A percentile compares a stretch with the other conserved stretches of the same genome.
Conservation (phyloP, 2,797 vertebrate genomes). For the Chromobotia macracanthus region DNA sequence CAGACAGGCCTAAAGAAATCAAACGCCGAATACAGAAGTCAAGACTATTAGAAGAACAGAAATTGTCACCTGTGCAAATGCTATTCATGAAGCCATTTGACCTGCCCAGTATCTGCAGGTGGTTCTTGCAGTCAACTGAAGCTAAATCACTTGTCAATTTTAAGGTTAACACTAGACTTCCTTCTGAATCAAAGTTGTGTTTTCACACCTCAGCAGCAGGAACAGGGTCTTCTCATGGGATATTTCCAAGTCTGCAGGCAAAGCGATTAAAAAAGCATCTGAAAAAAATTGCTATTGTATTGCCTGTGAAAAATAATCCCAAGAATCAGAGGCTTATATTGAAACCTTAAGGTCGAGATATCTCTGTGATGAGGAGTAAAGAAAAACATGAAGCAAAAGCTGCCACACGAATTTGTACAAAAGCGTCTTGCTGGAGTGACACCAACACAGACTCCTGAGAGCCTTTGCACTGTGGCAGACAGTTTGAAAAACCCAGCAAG, state of each 20-base stretch:
- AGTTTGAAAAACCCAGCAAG: constrained; percentile 87
- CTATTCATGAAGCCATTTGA: constrained; percentile 94
- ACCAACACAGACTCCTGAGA: constrained; percentile 61
- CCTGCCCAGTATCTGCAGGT: constrained; percentile 89
- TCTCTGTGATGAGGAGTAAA: constrained; percentile 69
- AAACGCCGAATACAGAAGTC: constrained; percentile 90
- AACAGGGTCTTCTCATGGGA: constrained; percentile 79
- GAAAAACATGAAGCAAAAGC: constrained; percentile 71
- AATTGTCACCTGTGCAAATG: constrained; percentile 92
- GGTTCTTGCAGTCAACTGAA: constrained; percentile 97
- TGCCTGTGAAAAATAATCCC: constrained; percentile 88
- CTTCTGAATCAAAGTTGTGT: constrained; percentile 82
- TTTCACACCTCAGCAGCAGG: constrained; percentile 74
- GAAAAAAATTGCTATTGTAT: constrained; percentile 96
- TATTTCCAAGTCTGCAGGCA: constrained; percentile 93
- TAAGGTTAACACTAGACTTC: constrained; percentile 94
- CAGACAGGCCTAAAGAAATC: constrained; percentile 94
- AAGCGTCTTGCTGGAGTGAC: constrained; percentile 62
- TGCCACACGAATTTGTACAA: constrained; percentile 65
- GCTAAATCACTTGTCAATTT: constrained; percentile 95
- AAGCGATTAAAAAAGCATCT: constrained; percentile 98
- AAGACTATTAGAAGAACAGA: constrained; percentile 84
- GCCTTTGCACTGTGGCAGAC: constrained; percentile 69
- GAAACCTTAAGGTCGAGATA: constrained; percentile 81
- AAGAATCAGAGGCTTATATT: constrained; percentile 90